Base-by-base conservation (phyloP, 64 coral and sea anemone species). In the Actinia tenebrosa region DNA sequence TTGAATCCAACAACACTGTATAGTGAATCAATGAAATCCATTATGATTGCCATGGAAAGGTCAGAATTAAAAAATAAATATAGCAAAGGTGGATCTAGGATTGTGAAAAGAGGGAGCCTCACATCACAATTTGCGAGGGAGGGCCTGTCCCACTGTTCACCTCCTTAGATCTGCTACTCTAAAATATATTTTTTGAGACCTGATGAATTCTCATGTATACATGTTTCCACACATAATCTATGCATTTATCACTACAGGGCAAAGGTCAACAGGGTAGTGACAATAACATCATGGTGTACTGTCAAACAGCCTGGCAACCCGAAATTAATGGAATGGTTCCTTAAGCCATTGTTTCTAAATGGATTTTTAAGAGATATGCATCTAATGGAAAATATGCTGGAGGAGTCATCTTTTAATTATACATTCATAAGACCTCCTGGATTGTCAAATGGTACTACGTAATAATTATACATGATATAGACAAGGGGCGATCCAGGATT, bases 311-410 rank as follows among this genome's bases (percentile, higher is more conserved):
- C 87, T 86, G 87, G 87, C 7, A 89, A 42, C 77, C 91, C 91
- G 2, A 93, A 86, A 61, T 20, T 66, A 15, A 56, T 89, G 71
- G 87, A 93, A 79, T 89, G 82, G 87, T 80, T 93, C 63, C 45
- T 85, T 1, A 89, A 89, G 44, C 87, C 87, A 7, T 5, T 93
- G 16, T 30, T 86, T 7, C 72, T 93, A 82, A 64, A 69, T 19
- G 91, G 91, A 22, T 93, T 93, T 45, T 52, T 93, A 54, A 72
- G 85, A 64, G 87, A 93, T 45, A 93, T 93, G 91, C 45, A 66
- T 22, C 7, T 53, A 16, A 93, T 93, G 91, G 91, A 93, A 37
- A 93, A 47, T 17, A 62, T 80, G 17, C 42, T 93, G 19, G 84
- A 58, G 45, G 77, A 85, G 23, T 86, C 87, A 44, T 60, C 45